Base-by-base conservation (phyloP, 2,797 vertebrate genomes). In the Brachyalestes nurse region DNA sequence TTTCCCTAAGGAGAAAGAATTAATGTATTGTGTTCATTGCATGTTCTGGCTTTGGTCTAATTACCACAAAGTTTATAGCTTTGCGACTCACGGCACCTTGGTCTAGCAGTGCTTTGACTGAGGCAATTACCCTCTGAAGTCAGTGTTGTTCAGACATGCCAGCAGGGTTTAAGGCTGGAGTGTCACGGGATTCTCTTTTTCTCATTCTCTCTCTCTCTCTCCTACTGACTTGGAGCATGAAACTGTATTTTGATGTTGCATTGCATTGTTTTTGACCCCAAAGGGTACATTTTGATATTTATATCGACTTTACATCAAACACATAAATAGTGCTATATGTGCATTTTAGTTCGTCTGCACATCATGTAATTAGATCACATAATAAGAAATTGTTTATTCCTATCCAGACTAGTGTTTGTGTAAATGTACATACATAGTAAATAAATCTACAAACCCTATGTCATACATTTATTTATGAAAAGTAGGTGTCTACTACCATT, bases 91-190 rank as follows among this genome's bases (percentile, higher is more conserved):
- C 87, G 90, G 73, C 82, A 82, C 79, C 88, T 79, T 23, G 70
- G 83, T 84, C 81, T 82, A 76, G 17, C 78, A 72, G 53, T 67
- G 72, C 82, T 89, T 88, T 90, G 82, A 88, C 89, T 90, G 77
- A 88, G 69, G 85, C 80, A 89, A 91, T 92, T 88, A 90, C 86
- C 77, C 80, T 83, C n/a, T 4, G 89, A 82, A 86, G 77, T 74
- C 76, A 75, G 60, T 88, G 83, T 74, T 66, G 77, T 84, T 88
- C 81, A 65, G 78, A 87, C 91, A 86, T 86, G 91, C 81, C 53
- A 23, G 4, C 13, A 61, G 53, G 19, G n/a, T 85, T 83, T 16
- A 75, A 80, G 75, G 17, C 5, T 65, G 67, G 81, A 75, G 81
- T 84, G 78, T 28, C 17, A 40, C 25, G 61, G 77, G n/a, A 71